Evolutionary conservation across 1,140 invertebrate species (phyloP).

Genomic region (Yoshiicerus persimilis): DNA sequence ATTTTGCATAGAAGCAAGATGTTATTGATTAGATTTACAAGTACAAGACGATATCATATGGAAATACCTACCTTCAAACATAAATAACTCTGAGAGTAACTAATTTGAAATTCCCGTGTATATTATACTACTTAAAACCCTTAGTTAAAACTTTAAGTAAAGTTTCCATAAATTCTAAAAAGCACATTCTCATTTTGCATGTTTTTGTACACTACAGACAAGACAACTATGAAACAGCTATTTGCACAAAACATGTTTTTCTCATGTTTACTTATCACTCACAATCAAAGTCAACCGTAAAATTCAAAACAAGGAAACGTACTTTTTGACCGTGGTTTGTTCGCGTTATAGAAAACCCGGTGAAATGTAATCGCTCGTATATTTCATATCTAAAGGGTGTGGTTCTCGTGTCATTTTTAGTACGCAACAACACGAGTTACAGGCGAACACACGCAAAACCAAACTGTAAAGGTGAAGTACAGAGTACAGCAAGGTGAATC

Average conservation of each 20-base stretch:
- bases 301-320: neutral
- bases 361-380: neutral
- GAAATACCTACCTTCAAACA: too few relatives aligned
- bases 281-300: neutral
- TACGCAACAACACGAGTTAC: neutral
- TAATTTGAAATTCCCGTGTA: neutral
- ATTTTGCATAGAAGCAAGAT: neutral
- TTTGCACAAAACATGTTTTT: neutral
- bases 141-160: neutral
- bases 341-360: neutral
- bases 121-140: neutral
- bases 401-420: neutral
- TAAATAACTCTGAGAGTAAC: too few relatives aligned
- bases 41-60: neutral
- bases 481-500: neutral
- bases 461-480: neutral
- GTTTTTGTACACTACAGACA: too few relatives aligned
- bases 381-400: slow-evolving; percentile 1
- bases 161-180: too few relatives aligned
- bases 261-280: neutral
- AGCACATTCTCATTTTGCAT: too few relatives aligned
- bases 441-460: slow-evolving; percentile 1
- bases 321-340: neutral
- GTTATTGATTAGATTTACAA: slow-evolving; percentile 9
- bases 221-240: neutral